Evolutionary conservation across 2,113 vertebrate genomes (phyloP).

Genomic region (Chlorodrepanis virens): DNA sequence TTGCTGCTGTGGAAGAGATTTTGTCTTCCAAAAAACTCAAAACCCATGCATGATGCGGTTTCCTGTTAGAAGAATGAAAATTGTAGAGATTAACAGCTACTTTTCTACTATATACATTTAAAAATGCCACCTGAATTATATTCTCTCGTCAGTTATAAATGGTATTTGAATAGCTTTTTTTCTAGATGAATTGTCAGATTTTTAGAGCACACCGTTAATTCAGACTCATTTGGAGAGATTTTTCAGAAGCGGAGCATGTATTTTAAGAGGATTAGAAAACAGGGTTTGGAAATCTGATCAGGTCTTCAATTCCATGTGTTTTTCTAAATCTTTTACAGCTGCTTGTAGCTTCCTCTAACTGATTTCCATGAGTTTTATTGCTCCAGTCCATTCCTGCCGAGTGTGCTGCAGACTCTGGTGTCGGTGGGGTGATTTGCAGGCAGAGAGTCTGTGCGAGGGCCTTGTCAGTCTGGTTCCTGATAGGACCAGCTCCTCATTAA

Average conservation of each 20-base stretch:
- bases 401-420: not conserved
- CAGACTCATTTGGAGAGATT: not conserved
- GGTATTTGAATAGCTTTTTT: not conserved
- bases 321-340: constrained; percentile 12
- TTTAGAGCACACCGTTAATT: not conserved
- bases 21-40: not conserved
- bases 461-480: not conserved
- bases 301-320: not conserved
- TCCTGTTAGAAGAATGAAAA: not conserved
- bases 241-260: not conserved
- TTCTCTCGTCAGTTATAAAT: not conserved
- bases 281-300: not conserved
- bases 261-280: not conserved
- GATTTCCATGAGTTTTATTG: constrained; percentile 42
- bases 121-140: not conserved
- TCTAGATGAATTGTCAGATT: not conserved
- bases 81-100: not conserved
- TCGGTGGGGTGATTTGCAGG: not conserved
- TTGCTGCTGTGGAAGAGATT: not conserved
- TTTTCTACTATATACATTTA: not conserved
- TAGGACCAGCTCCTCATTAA: not conserved
- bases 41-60: not conserved
- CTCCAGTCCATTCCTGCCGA: not conserved
- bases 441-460: not conserved
- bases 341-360: constrained; percentile 1